phyloP scores from a whole-genome alignment of 2,113 vertebrate species.

The Pardalotus punctatus region DNA sequence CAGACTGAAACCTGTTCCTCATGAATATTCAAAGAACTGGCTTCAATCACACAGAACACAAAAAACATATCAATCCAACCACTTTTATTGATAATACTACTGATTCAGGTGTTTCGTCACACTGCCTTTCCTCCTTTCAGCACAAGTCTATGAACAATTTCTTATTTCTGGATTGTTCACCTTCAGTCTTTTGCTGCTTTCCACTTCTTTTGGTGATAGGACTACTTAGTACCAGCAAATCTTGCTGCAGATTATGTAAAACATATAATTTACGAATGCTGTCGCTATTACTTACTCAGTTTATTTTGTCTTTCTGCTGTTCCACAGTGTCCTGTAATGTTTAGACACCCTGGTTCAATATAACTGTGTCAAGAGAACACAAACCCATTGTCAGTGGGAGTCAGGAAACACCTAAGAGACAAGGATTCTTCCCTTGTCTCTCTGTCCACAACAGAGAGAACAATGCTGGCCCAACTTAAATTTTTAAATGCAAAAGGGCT shows the following conservation, averaged over 20 bases:
- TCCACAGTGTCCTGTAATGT: neutral
- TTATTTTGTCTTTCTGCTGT: neutral
- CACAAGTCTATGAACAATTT: neutral
- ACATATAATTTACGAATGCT: neutral
- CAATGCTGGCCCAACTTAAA: no score
- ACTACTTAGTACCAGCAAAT: neutral
- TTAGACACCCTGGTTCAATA: neutral
- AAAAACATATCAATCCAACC: constrained; percentile 20
- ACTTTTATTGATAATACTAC: neutral
- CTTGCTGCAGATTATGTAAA: neutral
- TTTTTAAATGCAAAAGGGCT: neutral
- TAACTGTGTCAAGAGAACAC: neutral
- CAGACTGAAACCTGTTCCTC: constrained; percentile 10
- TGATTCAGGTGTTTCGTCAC: neutral
- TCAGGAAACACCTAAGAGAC: neutral
- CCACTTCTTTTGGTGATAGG: neutral
- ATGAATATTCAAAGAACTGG: constrained; percentile 28
- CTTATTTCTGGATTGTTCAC: neutral
- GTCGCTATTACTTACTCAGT: neutral
- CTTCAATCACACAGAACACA: neutral
- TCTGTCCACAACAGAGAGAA: neutral
- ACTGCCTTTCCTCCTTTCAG: neutral
- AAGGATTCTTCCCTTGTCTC: neutral
- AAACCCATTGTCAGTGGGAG: neutral
- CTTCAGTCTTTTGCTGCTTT: neutral